A percentile compares a stretch with the other conserved stretches of the same genome.
Evolutionary conservation across 2,113 vertebrate species (phyloP).

Genomic region (Crypturellus undulatus): DNA sequence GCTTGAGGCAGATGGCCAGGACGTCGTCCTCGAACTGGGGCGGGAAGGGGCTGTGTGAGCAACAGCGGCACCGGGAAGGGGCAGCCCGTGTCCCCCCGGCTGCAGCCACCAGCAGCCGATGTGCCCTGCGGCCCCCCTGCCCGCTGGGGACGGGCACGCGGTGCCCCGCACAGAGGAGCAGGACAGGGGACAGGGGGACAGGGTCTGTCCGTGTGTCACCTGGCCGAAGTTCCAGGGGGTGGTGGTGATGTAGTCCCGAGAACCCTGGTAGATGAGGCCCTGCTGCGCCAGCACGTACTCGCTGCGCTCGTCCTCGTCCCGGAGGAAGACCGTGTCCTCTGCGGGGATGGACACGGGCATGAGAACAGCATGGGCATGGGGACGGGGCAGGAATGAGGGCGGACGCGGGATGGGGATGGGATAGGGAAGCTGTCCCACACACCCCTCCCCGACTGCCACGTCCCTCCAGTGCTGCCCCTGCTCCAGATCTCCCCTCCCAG

Average conservation of each 20-base stretch:
- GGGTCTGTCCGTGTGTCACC: constrained; percentile 71
- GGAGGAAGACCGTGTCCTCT: constrained; percentile 89
- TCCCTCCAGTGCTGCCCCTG: neutral
- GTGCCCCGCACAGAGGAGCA: too few relatives aligned
- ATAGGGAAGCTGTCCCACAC: neutral
- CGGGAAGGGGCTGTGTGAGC: too few relatives aligned
- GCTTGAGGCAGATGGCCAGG: constrained; percentile 83
- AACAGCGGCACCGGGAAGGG: too few relatives aligned
- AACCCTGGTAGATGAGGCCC: constrained; percentile 89
- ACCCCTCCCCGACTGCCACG: too few relatives aligned
- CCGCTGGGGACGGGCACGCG: too few relatives aligned
- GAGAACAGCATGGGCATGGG: too few relatives aligned
- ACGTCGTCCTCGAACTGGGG: constrained; percentile 85
- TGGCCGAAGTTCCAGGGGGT: constrained; percentile 92
- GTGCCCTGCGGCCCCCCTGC: neutral
- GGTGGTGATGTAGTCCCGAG: constrained; percentile 64
- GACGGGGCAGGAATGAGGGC: too few relatives aligned
- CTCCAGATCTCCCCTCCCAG: neutral
- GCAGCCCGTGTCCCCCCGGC: too few relatives aligned
- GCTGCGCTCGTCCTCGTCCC: constrained; percentile 68
- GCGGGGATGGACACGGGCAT: neutral
- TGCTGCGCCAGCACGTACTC: constrained; percentile 91
- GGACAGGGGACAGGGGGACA: accelerated
- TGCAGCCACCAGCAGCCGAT: too few relatives aligned
- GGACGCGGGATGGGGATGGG: too few relatives aligned